Conservation (phyloP, 2,888 invertebrate genomes). For the Dendrolimus pini region DNA sequence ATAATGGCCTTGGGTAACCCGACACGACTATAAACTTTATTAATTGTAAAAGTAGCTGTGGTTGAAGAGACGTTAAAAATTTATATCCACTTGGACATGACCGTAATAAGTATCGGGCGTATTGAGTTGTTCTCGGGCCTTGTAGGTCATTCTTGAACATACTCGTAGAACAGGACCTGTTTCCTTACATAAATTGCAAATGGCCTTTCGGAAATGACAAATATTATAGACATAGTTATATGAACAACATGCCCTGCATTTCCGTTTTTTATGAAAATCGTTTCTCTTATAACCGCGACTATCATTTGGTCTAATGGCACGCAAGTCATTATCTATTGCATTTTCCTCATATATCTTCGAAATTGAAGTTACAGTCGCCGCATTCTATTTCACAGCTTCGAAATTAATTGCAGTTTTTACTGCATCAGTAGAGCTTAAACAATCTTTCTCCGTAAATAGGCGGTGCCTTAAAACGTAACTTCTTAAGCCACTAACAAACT, state of each 20-base stretch:
- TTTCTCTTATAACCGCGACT: constrained; percentile 9
- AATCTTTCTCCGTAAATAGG: constrained; percentile 5
- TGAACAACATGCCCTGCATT: too few relatives aligned
- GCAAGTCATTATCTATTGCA: constrained; percentile 3
- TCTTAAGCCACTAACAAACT: constrained; percentile 8
- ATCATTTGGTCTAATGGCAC: constrained; percentile 5
- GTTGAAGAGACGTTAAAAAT: too few relatives aligned
- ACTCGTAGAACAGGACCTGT: constrained; percentile 10
- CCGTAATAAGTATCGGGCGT: background rate
- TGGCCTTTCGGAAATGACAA: too few relatives aligned
- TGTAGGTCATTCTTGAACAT: background rate
- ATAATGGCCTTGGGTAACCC: constrained; percentile 11
- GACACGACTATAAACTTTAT: too few relatives aligned
- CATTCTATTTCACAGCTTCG: constrained; percentile 10
- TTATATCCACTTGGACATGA: background rate
- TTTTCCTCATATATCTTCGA: background rate
- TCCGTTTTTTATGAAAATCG: too few relatives aligned
- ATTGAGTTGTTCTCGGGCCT: background rate
- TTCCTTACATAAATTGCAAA: too few relatives aligned
- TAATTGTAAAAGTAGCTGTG: too few relatives aligned
- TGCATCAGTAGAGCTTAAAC: constrained; percentile 3
- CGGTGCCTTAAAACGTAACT: constrained; percentile 3
- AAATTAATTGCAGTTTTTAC: background rate
- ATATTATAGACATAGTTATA: too few relatives aligned
- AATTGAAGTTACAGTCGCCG: constrained; percentile 8